Base-by-base conservation (phyloP, 2,888 invertebrate species). In the Diogma glabrata region DNA sequence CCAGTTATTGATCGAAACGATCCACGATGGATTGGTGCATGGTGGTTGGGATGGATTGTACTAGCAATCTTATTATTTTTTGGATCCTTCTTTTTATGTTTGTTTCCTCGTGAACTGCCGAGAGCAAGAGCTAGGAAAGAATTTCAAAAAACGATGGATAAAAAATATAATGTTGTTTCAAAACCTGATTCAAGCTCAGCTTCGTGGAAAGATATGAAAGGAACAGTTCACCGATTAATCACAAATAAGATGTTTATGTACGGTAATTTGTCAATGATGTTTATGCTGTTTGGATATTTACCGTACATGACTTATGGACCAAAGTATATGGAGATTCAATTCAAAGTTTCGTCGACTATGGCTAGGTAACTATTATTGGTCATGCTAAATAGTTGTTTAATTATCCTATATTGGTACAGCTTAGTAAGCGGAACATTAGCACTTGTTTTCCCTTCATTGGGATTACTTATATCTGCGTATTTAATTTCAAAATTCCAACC, bases 1-100 rank as follows among this genome's bases (percentile, higher is more conserved):
- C 82, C 81, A 3, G 78, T 78, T 2, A 79, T 86, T 53, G 75
- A 73, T 16, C 77, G 74, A 53, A 72, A 73, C 51, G 85, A 86
- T 69, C 84, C 85, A 1, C 73, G 85, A 57, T 87, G 87, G 87
- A 67, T 87, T 40, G 87, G 87, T 1, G 86, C 87, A n/a, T 87
- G 86, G 86, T 87, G 86, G 86, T 62, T 85, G 45, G 85, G 84
- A 2, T 84, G 83, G 80, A 69, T 83, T 20, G 73, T 84, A 16
- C 66, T 83, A 36, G 80, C 77, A n/a, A 64, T 73, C 1, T 64
- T 80, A 3, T 68, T 82, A 17, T 71, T 79, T 38, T 55, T 79
- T 7, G 75, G 80, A 9, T 77, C 81, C 0, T 72, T 66, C 1
- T 68, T 84, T 3, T 63, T 85, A 20, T 16, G 46, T 0, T 63